Percentiles rank a stretch among this genome's conserved stretches.
Conservation (phyloP, 1,140 invertebrate species). For the Euwallacea fornicatus region DNA sequence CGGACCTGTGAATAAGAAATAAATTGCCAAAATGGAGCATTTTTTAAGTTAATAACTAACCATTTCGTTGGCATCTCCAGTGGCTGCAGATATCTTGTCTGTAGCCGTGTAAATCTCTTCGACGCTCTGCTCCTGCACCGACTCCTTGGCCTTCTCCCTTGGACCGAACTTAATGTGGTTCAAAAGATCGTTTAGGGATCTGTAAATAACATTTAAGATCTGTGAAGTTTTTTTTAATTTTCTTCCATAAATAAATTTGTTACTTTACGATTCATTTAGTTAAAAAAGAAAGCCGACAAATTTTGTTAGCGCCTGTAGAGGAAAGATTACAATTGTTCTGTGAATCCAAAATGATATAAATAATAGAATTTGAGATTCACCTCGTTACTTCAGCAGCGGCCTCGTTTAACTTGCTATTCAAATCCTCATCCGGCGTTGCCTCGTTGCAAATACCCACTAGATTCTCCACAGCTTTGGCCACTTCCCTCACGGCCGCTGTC, state of each 20-base stretch:
- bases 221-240: background rate
- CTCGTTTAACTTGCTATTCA: slow-evolving; percentile 75
- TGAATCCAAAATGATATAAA: background rate
- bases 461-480: slow-evolving; percentile 88
- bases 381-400: slow-evolving; percentile 89
- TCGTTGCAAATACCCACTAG: slow-evolving; percentile 86
- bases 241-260: background rate
- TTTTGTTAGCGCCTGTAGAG: background rate
- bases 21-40: background rate
- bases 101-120: slow-evolving; percentile 90
- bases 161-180: slow-evolving; percentile 77
- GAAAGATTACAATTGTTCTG: background rate
- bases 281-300: too few relatives aligned
- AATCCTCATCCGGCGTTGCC: slow-evolving; percentile 61
- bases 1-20: slow-evolving; percentile 44
- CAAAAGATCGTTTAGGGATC: slow-evolving; percentile 84
- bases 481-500: slow-evolving; percentile 88
- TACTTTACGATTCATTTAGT: background rate
- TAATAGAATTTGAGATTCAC: background rate
- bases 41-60: slow-evolving; percentile 50
- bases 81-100: slow-evolving; percentile 82
- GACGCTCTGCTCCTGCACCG: slow-evolving; percentile 73
- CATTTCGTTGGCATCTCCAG: slow-evolving; percentile 89
- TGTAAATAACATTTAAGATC: slow-evolving; percentile 6
- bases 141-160: slow-evolving; percentile 58